Evolutionary conservation across 2,113 vertebrate genomes (phyloP).

Genomic region (Herpetotheres cachinnans): DNA sequence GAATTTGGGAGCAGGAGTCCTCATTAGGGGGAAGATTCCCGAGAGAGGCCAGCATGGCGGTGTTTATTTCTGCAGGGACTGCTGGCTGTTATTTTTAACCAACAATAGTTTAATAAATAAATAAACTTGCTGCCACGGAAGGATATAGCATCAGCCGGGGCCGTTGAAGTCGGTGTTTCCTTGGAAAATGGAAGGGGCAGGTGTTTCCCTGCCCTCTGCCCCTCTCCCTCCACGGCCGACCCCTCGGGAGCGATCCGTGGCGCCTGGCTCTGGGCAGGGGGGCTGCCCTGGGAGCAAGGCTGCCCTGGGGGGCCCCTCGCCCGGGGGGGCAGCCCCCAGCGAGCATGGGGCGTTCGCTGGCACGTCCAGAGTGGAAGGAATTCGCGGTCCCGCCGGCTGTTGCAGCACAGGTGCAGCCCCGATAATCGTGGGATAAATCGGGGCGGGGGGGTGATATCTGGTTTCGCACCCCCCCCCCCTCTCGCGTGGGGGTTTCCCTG

Average conservation of each 20-base stretch:
- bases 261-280: background rate
- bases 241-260: background rate
- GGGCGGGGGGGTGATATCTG: background rate
- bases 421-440: accelerated
- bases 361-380: background rate
- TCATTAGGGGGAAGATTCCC: accelerated
- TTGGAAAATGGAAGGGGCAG: background rate
- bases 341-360: background rate
- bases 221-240: background rate
- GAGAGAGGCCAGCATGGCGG: background rate
- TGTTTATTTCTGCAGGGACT: background rate
- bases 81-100: background rate
- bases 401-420: slow-evolving; percentile 16
- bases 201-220: background rate
- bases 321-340: background rate
- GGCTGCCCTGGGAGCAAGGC: no score
- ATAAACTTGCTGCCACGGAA: background rate
- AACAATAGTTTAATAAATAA: background rate
- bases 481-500: accelerated
- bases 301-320: background rate
- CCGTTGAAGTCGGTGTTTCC: background rate
- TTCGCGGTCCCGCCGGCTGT: background rate
- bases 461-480: background rate
- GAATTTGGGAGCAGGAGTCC: background rate
- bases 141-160: background rate